These are phyloP conservation scores for Taurulus bubalis DNA, from an alignment of 2,113 vertebrate species.

Conservation along the genomic window DNA sequence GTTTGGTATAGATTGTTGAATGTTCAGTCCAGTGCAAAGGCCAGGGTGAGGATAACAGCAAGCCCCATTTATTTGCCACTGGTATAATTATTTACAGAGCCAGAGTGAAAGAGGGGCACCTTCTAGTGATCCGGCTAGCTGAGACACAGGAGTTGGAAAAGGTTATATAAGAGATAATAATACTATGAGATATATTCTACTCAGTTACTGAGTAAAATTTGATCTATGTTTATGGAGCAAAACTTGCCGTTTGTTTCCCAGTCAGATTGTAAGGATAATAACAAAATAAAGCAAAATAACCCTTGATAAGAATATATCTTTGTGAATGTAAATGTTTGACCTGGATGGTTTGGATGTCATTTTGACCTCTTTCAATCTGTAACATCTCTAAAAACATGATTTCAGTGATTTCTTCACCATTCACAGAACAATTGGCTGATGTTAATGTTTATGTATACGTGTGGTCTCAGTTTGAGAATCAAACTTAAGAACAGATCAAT, in stretches of 20 bases:
- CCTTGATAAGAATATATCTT: not conserved
- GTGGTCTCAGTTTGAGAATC: not conserved
- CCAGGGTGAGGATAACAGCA: slow-evolving; percentile 49
- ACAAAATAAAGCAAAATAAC: not conserved
- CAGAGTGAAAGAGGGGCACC: slow-evolving; percentile 24
- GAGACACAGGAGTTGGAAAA: slow-evolving; percentile 21
- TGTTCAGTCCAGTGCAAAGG: slow-evolving; percentile 73
- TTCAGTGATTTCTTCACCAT: not conserved
- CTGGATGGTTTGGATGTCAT: not conserved
- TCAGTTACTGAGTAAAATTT: not conserved
- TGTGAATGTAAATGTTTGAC: slow-evolving; percentile 5
- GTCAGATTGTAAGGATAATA: not conserved
- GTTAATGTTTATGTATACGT: not conserved
- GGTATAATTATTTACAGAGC: slow-evolving; percentile 83
- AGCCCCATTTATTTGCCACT: slow-evolving; percentile 70
- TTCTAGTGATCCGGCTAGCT: slow-evolving; percentile 21
- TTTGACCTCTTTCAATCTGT: not conserved
- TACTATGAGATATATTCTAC: not conserved
- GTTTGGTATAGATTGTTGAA: slow-evolving; percentile 42
- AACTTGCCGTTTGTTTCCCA: not conserved
- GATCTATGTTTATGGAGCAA: not conserved
- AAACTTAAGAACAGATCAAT: not conserved
- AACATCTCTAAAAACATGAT: not conserved
- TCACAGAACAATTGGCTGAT: not conserved
- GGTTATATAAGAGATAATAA: not conserved